Evolutionary conservation across 37 sponge, comb jelly and placozoan genomes (phyloP).

Genomic region (Lycopodina hypogea): DNA sequence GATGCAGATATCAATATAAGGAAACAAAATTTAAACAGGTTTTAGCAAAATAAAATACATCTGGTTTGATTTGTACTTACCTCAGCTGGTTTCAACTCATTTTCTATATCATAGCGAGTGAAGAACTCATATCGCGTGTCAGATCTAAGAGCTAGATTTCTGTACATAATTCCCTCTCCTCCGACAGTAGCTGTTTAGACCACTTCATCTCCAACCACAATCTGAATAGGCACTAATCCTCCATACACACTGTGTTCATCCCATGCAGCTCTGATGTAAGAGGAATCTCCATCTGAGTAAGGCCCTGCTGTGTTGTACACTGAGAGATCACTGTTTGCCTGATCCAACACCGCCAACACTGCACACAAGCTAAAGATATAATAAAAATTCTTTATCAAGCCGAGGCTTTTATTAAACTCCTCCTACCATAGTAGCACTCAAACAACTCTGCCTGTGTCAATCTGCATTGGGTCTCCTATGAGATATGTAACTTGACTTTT

Average conservation of each 20-base stretch:
- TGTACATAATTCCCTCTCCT: not conserved
- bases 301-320: constrained; percentile 6
- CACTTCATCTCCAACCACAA: constrained; percentile 33
- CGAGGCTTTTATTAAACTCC: not conserved
- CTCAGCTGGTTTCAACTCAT: not conserved
- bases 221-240: constrained; percentile 7
- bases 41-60: too few relatives aligned
- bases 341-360: constrained; percentile 17
- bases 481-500: not conserved
- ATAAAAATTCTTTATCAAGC: not conserved
- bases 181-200: not conserved
- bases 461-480: constrained; percentile 9
- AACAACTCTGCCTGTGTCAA: constrained; percentile 28
- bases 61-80: not conserved
- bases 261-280: constrained; percentile 53
- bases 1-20: not conserved
- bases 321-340: not conserved
- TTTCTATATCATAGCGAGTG: constrained; percentile 13
- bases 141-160: constrained; percentile 6
- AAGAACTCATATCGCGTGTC: constrained; percentile 26
- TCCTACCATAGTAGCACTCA: not conserved
- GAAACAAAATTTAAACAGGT: too few relatives aligned
- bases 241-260: not conserved
- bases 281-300: not conserved
- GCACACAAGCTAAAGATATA: constrained; percentile 30